Evolutionary conservation across 2,113 vertebrate species (phyloP), one percentile per base, ranked within the genome.

Genomic region (Phodopus roborovskii): DNA sequence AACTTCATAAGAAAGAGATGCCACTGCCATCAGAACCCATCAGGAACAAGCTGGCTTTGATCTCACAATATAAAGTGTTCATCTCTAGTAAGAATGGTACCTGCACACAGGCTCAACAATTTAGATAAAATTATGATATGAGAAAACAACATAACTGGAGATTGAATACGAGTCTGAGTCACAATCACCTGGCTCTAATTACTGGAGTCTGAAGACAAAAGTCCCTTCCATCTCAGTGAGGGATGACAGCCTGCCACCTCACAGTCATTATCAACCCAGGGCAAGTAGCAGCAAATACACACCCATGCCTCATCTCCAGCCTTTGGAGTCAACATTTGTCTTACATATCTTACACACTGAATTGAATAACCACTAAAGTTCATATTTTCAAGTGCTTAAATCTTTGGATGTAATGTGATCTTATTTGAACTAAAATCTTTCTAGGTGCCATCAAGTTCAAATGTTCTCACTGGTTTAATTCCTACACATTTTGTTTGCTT

Each of bases 1-100:
- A 95, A 70, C 62, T 88, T 90, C 73, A 78, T 66, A 75, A 92
- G 50, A 88, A 60, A 88, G 39, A 92, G 39, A 26, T 82, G 64
- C 19, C n/a, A 33, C 7, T 62, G 11, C 11, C 16, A 28, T 90
- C 45, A 62, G 16, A 90, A 56, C 24, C 45, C 36, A 42, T 74
- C 28, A 81, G 66, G 88, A 86, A 8, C 53, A 16, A 64, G 3
- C 64, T 39, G 45, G n/a, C 81, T 94, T 81, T 94, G 36, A 96
- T 88, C 75, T 71, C 9, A 70, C 4, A 48, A 7, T 8, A 58
- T 10, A 36, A 86, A 30, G 16, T 60, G 7, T 3, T 56, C 26
- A 60, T 90, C 26, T 91, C 1, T 42, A 81, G 20, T 45, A 42
- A 96, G 22, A 93, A 19, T 13, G 58, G 56, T 7, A 3, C 0